phyloP scores from a whole-genome alignment of 1,140 invertebrate genomes.

The Thaumetopoea pityocampa region DNA sequence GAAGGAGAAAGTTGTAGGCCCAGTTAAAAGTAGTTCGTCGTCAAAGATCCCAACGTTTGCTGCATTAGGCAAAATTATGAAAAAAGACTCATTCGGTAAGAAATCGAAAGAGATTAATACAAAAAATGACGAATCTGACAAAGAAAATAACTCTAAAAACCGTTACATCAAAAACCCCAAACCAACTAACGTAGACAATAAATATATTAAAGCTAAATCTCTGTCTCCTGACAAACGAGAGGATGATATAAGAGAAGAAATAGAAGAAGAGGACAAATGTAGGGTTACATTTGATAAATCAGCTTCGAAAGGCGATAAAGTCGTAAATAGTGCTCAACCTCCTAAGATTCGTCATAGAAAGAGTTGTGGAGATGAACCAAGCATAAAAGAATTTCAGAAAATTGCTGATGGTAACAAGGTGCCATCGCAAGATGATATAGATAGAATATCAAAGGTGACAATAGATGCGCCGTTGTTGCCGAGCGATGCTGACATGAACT shows the following conservation, averaged over 20 bases:
- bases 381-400: constrained; percentile 42
- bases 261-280: constrained; percentile 31
- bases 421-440: constrained; percentile 89
- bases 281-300: constrained; percentile 25
- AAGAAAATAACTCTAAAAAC: constrained; percentile 41
- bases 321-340: constrained; percentile 14
- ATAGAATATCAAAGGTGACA: constrained; percentile 90
- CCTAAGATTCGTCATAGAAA: constrained; percentile 57
- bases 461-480: constrained; percentile 85
- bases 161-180: constrained; percentile 68
- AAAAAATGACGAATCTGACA: constrained; percentile 37
- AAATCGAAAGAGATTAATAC: constrained; percentile 49
- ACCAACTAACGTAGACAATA: constrained; percentile 53
- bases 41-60: constrained; percentile 72
- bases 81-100: constrained; percentile 64
- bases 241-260: constrained; percentile 50
- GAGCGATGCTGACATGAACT: constrained; percentile 79
- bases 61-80: constrained; percentile 69
- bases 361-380: constrained; percentile 70
- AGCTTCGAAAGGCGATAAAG: constrained; percentile 11
- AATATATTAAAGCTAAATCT: constrained; percentile 62
- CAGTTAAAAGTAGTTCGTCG: constrained; percentile 59
- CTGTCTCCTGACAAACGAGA: constrained; percentile 58
- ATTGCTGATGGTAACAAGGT: constrained; percentile 68
- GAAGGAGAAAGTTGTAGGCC: constrained; percentile 54